Conservation (phyloP, 2,797 vertebrate genomes). For the Ptychobarbus kaznakovi region DNA sequence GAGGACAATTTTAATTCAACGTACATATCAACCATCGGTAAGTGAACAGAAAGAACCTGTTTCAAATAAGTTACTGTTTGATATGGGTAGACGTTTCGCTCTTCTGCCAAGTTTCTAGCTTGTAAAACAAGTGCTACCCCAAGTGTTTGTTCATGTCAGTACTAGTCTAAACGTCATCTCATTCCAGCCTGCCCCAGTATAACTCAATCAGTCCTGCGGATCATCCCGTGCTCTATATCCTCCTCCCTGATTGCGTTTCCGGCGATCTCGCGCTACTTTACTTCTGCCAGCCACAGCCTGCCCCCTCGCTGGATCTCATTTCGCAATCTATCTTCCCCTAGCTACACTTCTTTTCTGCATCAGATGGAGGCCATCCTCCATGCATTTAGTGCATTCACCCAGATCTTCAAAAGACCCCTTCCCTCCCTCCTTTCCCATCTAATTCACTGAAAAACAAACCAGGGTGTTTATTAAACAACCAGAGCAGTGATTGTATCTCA, state of each 20-base stretch:
- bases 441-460: conserved; percentile 15
- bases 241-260: conserved; percentile 29
- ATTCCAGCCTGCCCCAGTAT: conserved; percentile 29
- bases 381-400: conserved; percentile 69
- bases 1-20: conserved; percentile 95
- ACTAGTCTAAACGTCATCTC: conserved; percentile 66
- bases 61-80: background rate
- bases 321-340: conserved; percentile 33
- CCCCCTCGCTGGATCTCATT: conserved; percentile 38
- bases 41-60: conserved; percentile 58
- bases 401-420: conserved; percentile 61
- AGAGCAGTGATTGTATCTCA: conserved; percentile 19
- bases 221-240: conserved; percentile 19
- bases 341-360: conserved; percentile 57
- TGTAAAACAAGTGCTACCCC: conserved; percentile 57
- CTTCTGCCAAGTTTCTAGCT: conserved; percentile 14
- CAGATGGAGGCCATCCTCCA: conserved; percentile 69
- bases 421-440: conserved; percentile 25
- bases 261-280: conserved; percentile 18
- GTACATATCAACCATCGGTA: conserved; percentile 96
- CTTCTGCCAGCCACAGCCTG: conserved; percentile 45
- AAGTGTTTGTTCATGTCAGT: conserved; percentile 68
- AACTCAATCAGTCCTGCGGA: conserved; percentile 32
- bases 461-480: conserved; percentile 25
- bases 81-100: background rate